Conservation (phyloP, 2,797 vertebrate genomes). For the Ctenochaetus hawaiiensis region DNA sequence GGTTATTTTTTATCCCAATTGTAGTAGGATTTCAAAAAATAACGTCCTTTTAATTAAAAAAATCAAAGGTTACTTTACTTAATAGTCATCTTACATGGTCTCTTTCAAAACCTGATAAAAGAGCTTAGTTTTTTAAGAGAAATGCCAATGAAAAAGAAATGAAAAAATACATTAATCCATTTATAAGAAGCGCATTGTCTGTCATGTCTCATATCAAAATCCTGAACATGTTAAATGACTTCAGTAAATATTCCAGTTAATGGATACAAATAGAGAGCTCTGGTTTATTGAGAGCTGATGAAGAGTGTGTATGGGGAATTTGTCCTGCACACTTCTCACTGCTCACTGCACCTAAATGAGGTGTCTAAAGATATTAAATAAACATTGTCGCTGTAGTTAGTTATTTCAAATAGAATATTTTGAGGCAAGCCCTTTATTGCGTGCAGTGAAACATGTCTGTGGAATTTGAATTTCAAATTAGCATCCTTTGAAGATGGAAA, state of each 20-base stretch:
- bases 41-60: too few relatives aligned
- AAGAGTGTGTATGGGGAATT: slow-evolving; percentile 19
- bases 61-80: too few relatives aligned
- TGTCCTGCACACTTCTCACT: slow-evolving; percentile 17
- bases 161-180: slow-evolving; percentile 14
- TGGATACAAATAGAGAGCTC: slow-evolving; percentile 29
- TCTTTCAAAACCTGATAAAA: not conserved
- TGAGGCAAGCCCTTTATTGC: slow-evolving; percentile 50
- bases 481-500: slow-evolving; percentile 71
- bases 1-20: too few relatives aligned
- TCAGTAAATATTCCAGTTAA: slow-evolving; percentile 44
- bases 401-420: slow-evolving; percentile 55
- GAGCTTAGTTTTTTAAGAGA: not conserved
- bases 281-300: slow-evolving; percentile 15
- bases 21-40: too few relatives aligned
- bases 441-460: slow-evolving; percentile 57
- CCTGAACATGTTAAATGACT: slow-evolving; percentile 37
- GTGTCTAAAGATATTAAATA: slow-evolving; percentile 60
- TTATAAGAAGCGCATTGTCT: slow-evolving; percentile 26
- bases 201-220: slow-evolving; percentile 40
- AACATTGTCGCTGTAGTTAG: slow-evolving; percentile 53
- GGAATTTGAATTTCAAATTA: slow-evolving; percentile 75
- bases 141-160: slow-evolving; percentile 8
- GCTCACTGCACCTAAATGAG: slow-evolving; percentile 42
- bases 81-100: too few relatives aligned